These are phyloP conservation scores for Scyliorhinus canicula DNA, from an alignment of 2,797 vertebrate species.

Conservation along the genomic window DNA sequence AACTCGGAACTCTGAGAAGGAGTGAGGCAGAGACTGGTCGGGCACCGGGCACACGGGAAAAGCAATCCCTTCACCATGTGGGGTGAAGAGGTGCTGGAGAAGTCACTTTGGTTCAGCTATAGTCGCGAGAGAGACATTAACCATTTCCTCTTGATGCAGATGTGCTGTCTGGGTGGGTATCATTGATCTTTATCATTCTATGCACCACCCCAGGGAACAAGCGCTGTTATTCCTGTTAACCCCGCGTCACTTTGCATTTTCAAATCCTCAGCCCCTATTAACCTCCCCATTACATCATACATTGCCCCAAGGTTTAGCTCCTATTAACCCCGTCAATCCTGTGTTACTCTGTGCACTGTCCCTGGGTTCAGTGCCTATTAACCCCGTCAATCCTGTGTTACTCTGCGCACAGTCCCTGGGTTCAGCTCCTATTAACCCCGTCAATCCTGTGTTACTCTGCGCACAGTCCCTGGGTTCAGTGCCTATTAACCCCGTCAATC, in stretches of 20 bases:
- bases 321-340: too few relatives aligned
- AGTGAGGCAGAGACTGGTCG: background rate
- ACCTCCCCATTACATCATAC: too few relatives aligned
- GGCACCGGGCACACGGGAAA: background rate
- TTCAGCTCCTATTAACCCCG: too few relatives aligned
- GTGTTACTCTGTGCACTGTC: too few relatives aligned
- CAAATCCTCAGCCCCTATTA: background rate
- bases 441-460: too few relatives aligned
- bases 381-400: too few relatives aligned
- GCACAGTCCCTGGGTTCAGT: too few relatives aligned
- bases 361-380: too few relatives aligned
- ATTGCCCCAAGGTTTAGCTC: too few relatives aligned
- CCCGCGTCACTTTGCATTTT: background rate
- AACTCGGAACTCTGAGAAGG: background rate
- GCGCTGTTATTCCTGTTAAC: background rate
- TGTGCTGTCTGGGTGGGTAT: conserved; percentile 35
- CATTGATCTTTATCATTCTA: background rate
- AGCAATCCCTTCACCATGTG: background rate
- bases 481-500: too few relatives aligned
- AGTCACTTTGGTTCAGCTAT: background rate
- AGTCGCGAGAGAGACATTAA: background rate
- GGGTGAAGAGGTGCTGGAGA: background rate
- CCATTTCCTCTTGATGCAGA: background rate
- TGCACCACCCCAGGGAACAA: background rate
- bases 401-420: too few relatives aligned